These are phyloP conservation scores for Chlorops oryzae DNA, from an alignment of 1,140 invertebrate genomes.

Conservation along the genomic window DNA sequence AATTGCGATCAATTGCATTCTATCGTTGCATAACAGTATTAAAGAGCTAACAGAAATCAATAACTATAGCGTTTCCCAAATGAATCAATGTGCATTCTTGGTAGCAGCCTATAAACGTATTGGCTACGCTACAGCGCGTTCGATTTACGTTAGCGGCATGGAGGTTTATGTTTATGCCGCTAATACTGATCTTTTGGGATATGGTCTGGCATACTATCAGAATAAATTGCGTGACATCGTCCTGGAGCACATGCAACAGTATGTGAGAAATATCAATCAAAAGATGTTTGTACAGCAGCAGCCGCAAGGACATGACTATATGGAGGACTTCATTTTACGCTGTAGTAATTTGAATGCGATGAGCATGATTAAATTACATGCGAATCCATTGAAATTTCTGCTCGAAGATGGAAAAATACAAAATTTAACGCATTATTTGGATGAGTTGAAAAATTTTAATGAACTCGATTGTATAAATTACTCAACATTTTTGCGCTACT, in stretches of 20 bases:
- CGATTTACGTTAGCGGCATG: conserved; percentile 41
- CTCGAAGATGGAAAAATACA: too few species aligned
- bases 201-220: conserved; percentile 38
- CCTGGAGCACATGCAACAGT: conserved; percentile 7
- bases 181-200: conserved; percentile 40
- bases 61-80: conserved; percentile 37
- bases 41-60: conserved; percentile 43
- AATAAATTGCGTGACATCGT: conserved; percentile 42
- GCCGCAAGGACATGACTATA: conserved; percentile 6
- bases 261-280: not conserved
- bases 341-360: conserved; percentile 26
- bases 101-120: conserved; percentile 34
- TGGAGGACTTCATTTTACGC: conserved; percentile 25
- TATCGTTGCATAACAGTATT: conserved; percentile 52
- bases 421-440: too few species aligned
- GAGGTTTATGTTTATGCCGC: conserved; percentile 45
- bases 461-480: too few species aligned
- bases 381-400: conserved; percentile 25
- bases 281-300: not conserved
- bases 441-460: too few species aligned
- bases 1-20: conserved; percentile 47
- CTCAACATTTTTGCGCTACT: too few species aligned
- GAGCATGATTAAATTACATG: conserved; percentile 35
- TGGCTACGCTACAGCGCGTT: conserved; percentile 31
- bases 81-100: conserved; percentile 38